Percentiles rank a stretch among this genome's conserved stretches.
These are phyloP conservation scores for Brevimyrus niger DNA, from an alignment of 2,113 vertebrate genomes.

Conservation along the genomic window DNA sequence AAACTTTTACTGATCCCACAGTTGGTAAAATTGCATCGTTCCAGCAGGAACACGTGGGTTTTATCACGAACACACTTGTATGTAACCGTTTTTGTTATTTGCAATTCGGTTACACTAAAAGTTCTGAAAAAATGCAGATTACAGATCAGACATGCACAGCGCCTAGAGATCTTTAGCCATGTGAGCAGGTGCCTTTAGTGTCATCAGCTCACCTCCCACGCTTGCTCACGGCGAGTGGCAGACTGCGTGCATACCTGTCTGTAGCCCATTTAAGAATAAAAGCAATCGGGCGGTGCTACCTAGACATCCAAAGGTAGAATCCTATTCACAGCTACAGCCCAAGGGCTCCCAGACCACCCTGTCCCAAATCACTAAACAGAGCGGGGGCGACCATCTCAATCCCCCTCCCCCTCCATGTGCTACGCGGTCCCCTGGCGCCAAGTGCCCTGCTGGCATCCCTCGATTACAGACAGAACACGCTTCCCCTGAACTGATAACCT, in stretches of 20 bases:
- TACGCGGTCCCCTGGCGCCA: slow-evolving; percentile 33
- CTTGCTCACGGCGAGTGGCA: background rate
- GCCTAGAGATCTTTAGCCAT: background rate
- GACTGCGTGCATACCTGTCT: background rate
- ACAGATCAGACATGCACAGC: background rate
- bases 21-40: too few species aligned
- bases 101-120: background rate
- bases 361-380: background rate
- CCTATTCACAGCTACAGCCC: background rate
- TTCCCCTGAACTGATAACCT: background rate
- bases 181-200: background rate
- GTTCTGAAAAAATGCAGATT: background rate
- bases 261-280: background rate
- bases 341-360: background rate
- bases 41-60: too few species aligned
- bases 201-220: background rate
- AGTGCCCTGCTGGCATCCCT: slow-evolving; percentile 34
- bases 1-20: too few species aligned
- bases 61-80: background rate
- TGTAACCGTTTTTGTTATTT: background rate
- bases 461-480: background rate
- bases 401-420: slow-evolving; percentile 2
- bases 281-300: background rate
- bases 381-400: background rate
- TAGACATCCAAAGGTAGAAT: background rate